Base-by-base conservation (phyloP, 2,797 vertebrate species). In the Clamator glandarius region DNA sequence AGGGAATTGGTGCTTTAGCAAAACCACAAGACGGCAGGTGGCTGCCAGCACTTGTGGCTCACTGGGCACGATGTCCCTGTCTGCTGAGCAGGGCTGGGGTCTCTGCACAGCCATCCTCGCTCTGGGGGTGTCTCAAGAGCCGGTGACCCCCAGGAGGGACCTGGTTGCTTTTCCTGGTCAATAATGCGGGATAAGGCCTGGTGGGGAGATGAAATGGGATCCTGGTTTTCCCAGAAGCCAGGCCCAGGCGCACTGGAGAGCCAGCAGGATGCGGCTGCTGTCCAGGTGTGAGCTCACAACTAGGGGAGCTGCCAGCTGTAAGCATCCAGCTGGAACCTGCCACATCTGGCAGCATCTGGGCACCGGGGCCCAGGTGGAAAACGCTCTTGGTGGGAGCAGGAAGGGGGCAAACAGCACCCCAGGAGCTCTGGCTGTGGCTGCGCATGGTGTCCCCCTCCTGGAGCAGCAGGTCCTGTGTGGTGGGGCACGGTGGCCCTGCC, bases 241-340 rank as follows among this genome's bases (percentile, higher is more conserved):
- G 41, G 76, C 48, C 61, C 0, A 3, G 78, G 48, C n/a, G 28
- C 0, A 1, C 75, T 62, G 59, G 29, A 74, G n/a, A 86, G 55
- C 26, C 26, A 29, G 58, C 0, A 2, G 63, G 42, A 82, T 42
- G 70, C 0, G 0, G 72, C 62, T n/a, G 41, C 1, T 1, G 4
- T 41, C 44, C 78, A 70, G 23, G n/a, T 57, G 12, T 41, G 54
- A 87, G 69, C 46, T 46, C 46, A 46, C 16, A 46, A 18, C 68
- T 24, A 18, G 26, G 28, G 57, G n/a, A 57, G 66, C 24, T 1
- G 26, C 58, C 80, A 79, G 63, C 67, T 70, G 84, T 64, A 31
- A 63, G 42, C 12, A 2, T 51, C 62, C 52, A 52, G 36, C 33
- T 67, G 58, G 23, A 66, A 85, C 31, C 39, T 67, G 59, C 58